phyloP scores from a whole-genome alignment of 2,797 vertebrate genomes.

The Pterois miles region DNA sequence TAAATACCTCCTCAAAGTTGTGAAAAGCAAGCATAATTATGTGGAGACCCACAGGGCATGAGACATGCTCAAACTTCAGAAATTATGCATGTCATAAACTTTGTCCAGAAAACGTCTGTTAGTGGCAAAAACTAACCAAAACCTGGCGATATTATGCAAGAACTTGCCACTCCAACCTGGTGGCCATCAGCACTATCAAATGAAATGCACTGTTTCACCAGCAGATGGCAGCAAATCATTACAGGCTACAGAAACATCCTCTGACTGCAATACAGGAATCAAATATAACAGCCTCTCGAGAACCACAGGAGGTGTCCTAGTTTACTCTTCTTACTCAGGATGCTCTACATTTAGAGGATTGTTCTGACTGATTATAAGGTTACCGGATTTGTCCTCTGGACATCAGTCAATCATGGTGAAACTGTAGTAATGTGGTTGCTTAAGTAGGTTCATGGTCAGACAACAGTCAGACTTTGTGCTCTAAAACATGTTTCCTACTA shows the following conservation, averaged over 20 bases:
- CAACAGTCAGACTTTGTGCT: neutral
- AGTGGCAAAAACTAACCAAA: neutral
- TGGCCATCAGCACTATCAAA: neutral
- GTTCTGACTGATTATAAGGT: neutral
- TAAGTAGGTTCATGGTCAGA: neutral
- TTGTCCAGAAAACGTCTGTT: neutral
- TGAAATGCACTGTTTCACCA: constrained; percentile 32
- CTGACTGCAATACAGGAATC: neutral
- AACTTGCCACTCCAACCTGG: neutral
- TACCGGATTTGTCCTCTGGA: neutral
- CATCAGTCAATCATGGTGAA: too few relatives aligned
- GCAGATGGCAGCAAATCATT: constrained; percentile 67
- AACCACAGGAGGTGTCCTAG: constrained; percentile 7
- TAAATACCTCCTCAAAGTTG: neutral
- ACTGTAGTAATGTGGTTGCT: neutral
- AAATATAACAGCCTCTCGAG: neutral
- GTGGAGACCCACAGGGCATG: neutral
- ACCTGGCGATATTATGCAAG: neutral
- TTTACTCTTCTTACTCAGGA: neutral
- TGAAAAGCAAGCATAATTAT: neutral
- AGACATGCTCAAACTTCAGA: neutral
- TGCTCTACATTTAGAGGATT: neutral
- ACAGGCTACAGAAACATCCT: neutral
- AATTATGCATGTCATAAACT: neutral
- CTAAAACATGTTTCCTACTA: neutral